A percentile compares a stretch with the other conserved stretches of the same genome.
Conservation (phyloP, 1,140 invertebrate genomes). For the Anastrepha obliqua region DNA sequence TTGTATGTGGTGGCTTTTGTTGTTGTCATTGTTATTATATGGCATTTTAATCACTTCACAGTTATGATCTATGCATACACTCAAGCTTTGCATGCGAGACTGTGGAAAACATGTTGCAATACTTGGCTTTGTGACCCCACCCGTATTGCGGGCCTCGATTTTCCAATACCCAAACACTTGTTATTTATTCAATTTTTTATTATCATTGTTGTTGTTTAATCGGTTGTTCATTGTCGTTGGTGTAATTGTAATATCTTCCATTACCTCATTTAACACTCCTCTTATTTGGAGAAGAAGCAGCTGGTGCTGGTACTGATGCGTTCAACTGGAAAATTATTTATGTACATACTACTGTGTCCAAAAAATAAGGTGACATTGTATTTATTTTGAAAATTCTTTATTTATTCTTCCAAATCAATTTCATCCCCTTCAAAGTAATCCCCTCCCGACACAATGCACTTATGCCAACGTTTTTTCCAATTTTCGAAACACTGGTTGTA, state of each 20-base stretch:
- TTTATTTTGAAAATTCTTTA: too few species aligned
- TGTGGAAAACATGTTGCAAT: slow-evolving; percentile 20
- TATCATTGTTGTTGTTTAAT: neutral
- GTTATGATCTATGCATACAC: neutral
- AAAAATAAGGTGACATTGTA: too few species aligned
- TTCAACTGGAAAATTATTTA: neutral
- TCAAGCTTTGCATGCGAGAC: neutral
- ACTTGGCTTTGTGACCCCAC: slow-evolving; percentile 4
- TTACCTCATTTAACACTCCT: neutral
- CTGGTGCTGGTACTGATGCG: neutral
- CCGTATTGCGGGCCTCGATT: neutral
- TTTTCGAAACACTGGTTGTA: too few species aligned
- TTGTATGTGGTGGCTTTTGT: too few species aligned
- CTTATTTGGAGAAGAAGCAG: neutral
- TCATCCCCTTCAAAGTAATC: too few species aligned
- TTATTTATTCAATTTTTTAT: slow-evolving; percentile 8
- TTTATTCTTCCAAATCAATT: too few species aligned
- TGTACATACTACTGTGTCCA: too few species aligned
- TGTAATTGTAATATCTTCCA: neutral
- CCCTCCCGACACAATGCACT: too few species aligned
- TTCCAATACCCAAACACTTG: slow-evolving; percentile 7
- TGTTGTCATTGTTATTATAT: neutral
- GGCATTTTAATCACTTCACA: slow-evolving; percentile 4
- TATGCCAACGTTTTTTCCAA: too few species aligned
- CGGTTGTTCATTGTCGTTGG: neutral